Evolutionary conservation across 1,140 invertebrate species (phyloP), one percentile per base, ranked within the genome.

Genomic region (Mylabris phalerata): DNA sequence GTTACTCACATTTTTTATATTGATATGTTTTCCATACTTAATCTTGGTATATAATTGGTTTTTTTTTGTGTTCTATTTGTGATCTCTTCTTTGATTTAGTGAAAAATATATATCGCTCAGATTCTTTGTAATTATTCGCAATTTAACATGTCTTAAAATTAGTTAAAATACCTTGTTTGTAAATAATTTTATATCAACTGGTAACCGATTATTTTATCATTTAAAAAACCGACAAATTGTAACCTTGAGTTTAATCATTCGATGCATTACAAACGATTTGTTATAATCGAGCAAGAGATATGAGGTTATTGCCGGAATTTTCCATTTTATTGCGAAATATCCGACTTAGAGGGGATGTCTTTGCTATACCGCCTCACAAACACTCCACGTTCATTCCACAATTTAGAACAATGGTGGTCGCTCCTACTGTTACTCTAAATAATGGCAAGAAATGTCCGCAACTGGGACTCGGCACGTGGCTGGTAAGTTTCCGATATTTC

Each of bases 391-490:
- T 32, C 32, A 7, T 32, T 32, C 32, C 32, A 32, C 32, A 32
- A 32, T 5, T 5, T 5, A 4, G 32, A 4, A 32, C 32, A 32
- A 32, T 32, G 32, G 32, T 32, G 7, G 3, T 32, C 7, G 41
- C 41, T 7, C 41, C 41, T 7, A 42, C 41, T 7, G 3, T 42
- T 10, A n/a, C 11, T 3, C 11, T 42, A 42, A 84, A 82, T 67
- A 85, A 82, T 73, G 88, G 86, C 32, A 67, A 75, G 41, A 70
- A 79, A 48, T 81, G 87, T 42, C 89, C 89, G 0, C 72, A 83
- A 2, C 65, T 91, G 42, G 90, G 89, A 9, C 73, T 92, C 3
- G 89, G 90, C 24, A 92, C 89, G 3, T 92, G 87, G 87, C 83
- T 86, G 68, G 86, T 88, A 75, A 32, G 32, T 32, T 3, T 32